phyloP scores from a whole-genome alignment of 2,888 invertebrate species.

The Carterocephalus palaemon region DNA sequence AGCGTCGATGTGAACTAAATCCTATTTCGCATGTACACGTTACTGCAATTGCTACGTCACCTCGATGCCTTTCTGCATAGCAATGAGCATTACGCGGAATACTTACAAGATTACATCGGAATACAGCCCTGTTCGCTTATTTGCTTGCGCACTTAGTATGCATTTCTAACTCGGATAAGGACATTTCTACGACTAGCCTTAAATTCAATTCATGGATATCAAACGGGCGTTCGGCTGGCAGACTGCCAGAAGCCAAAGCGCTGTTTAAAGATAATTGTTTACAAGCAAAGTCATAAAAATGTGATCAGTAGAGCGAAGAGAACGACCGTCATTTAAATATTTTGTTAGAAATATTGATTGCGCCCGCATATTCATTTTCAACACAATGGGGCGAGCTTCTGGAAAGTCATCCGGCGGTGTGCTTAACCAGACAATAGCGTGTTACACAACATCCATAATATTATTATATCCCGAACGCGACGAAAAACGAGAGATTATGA shows the following conservation, averaged over 20 bases:
- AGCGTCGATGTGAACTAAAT: conserved; percentile 15
- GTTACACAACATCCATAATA: conserved; percentile 61
- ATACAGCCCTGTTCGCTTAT: conserved; percentile 14
- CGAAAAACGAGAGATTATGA: conserved; percentile 54
- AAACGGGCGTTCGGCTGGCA: conserved; percentile 11
- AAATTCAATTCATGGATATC: conserved; percentile 20
- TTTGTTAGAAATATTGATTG: conserved; percentile 48
- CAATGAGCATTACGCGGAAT: conserved; percentile 20
- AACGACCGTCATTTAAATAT: conserved; percentile 1
- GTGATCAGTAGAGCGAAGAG: background rate
- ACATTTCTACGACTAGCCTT: conserved; percentile 10
- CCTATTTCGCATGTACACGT: conserved; percentile 22
- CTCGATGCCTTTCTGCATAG: conserved; percentile 16
- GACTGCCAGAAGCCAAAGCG: conserved; percentile 11
- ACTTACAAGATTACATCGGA: conserved; percentile 22
- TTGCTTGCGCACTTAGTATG: conserved; percentile 8
- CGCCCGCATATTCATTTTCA: conserved; percentile 64
- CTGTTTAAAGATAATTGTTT: conserved; percentile 15
- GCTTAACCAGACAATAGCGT: conserved; percentile 54
- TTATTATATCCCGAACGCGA: conserved; percentile 51
- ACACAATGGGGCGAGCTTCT: conserved; percentile 56
- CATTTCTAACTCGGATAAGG: conserved; percentile 19
- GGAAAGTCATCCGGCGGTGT: conserved; percentile 45
- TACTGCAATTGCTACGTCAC: too few species aligned
- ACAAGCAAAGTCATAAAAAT: conserved; percentile 11